Percentiles rank a stretch among this genome's conserved stretches.
Conservation (phyloP, 2,797 vertebrate genomes). For the Myotis myotis region DNA sequence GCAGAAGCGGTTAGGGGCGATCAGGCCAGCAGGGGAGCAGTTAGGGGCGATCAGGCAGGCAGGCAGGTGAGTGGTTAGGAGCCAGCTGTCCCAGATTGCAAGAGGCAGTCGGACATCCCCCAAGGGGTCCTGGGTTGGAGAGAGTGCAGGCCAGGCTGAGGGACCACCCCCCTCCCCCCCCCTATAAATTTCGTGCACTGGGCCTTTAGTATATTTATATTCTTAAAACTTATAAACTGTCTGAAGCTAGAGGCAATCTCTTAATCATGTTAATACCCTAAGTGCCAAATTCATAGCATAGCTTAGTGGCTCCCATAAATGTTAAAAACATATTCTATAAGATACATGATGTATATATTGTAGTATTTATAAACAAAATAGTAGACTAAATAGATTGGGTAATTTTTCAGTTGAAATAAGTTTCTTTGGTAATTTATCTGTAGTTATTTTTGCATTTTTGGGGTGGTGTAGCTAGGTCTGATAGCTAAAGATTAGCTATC, state of each 20-base stretch:
- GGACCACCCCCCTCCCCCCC: too few species aligned
- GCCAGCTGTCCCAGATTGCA: too few species aligned
- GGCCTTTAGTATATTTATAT: neutral
- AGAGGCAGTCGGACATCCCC: too few species aligned
- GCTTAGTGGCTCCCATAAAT: neutral
- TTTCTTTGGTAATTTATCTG: neutral
- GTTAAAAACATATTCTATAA: neutral
- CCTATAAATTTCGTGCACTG: too few species aligned
- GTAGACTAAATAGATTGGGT: neutral
- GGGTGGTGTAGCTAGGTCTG: neutral
- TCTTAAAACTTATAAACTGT: neutral
- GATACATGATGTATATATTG: neutral
- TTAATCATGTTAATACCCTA: neutral
- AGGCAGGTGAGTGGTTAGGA: too few species aligned
- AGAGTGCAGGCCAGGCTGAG: too few species aligned
- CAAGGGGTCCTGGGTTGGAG: too few species aligned
- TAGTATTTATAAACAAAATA: neutral
- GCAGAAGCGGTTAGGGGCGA: too few species aligned
- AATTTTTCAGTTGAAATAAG: conserved; percentile 46
- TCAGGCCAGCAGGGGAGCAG: too few species aligned
- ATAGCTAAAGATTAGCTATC: neutral
- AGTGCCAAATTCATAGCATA: neutral
- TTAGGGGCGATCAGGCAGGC: too few species aligned
- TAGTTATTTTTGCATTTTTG: neutral
- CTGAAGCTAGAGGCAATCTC: neutral